These are phyloP conservation scores for Hylomyscus alleni DNA, from an alignment of 2,797 vertebrate genomes.

Conservation along the genomic window DNA sequence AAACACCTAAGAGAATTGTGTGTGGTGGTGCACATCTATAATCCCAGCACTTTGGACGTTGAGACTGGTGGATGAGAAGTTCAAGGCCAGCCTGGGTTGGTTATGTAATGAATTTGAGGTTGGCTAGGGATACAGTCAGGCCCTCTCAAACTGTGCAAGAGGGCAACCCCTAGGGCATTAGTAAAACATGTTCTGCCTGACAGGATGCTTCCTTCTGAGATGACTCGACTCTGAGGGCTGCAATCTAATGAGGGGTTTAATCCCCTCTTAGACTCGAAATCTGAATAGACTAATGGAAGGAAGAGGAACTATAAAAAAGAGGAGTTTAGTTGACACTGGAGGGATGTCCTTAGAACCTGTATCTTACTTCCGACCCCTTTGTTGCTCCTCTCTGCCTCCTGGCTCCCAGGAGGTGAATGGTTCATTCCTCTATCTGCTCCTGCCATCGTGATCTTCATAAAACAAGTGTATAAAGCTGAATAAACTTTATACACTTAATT, in stretches of 20 bases:
- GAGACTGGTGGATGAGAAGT: neutral
- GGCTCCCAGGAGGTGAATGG: neutral
- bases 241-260: neutral
- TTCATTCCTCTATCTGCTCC: neutral
- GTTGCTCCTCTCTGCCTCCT: neutral
- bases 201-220: neutral
- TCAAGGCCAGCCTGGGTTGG: neutral
- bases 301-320: neutral
- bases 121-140: neutral
- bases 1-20: neutral
- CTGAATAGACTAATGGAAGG: neutral
- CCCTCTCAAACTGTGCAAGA: neutral
- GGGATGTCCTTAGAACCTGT: neutral
- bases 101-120: neutral
- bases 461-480: neutral
- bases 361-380: neutral
- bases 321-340: neutral
- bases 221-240: neutral
- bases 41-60: neutral
- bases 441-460: neutral
- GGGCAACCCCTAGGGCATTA: neutral
- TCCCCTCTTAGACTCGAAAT: neutral
- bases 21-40: neutral
- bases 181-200: neutral
- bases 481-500: too few relatives aligned